Conservation (phyloP, 2,113 vertebrate species). For the Sinocyclocheilus anshuiensis region DNA sequence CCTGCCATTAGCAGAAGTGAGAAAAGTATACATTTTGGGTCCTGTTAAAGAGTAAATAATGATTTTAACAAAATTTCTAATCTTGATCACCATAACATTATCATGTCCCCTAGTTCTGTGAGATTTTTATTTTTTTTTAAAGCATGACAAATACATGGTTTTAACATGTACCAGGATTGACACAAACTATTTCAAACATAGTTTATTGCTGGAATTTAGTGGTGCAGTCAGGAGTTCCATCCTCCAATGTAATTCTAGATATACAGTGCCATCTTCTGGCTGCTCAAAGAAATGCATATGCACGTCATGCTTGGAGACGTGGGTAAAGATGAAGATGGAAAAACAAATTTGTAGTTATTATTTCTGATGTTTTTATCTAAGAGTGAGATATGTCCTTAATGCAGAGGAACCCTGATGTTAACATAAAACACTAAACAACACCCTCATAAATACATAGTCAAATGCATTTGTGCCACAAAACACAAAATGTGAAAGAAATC, state of each 20-base stretch:
- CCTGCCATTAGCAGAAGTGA: too few species aligned
- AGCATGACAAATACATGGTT: not conserved
- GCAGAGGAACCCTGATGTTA: not conserved
- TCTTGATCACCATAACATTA: too few species aligned
- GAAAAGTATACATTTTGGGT: not conserved
- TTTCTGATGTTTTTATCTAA: not conserved
- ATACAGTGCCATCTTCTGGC: conserved; percentile 43
- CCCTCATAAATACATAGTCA: not conserved
- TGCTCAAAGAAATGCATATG: not conserved
- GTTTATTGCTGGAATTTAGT: not conserved
- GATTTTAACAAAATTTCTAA: too few species aligned
- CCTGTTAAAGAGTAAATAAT: not conserved
- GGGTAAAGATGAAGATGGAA: not conserved
- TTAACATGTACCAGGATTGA: not conserved
- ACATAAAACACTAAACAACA: not conserved
- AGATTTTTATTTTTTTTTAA: too few species aligned
- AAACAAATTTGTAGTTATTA: not conserved
- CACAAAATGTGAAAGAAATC: not conserved
- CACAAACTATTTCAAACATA: not conserved
- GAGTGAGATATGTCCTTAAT: not conserved
- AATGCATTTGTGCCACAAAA: not conserved
- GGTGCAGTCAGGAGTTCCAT: not conserved
- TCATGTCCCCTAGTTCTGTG: too few species aligned
- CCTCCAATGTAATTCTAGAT: not conserved
- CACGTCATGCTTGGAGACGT: not conserved